phyloP scores from a whole-genome alignment of 1,140 invertebrate species.

The Meloidogyne exigua region DNA sequence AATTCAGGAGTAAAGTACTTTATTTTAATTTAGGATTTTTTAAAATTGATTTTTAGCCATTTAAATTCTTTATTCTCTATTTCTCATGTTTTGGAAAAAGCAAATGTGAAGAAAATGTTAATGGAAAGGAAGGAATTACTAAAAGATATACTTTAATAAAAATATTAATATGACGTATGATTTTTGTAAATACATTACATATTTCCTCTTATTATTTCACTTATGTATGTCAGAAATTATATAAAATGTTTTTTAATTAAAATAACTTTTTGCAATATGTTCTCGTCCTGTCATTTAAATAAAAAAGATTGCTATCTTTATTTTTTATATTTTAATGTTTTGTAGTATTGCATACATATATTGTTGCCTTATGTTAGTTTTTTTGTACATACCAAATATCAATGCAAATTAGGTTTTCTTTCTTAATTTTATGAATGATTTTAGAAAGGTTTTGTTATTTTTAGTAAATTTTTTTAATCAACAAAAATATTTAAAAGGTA shows the following conservation, averaged over 20 bases:
- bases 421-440: too few species aligned
- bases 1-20: background rate
- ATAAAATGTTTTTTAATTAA: background rate
- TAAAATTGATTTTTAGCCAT: background rate
- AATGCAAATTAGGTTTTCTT: too few species aligned
- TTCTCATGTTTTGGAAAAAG: slow-evolving; percentile 7
- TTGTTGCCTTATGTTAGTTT: background rate
- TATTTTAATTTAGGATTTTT: background rate
- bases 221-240: too few species aligned
- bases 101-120: slow-evolving; percentile 10
- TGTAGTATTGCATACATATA: background rate
- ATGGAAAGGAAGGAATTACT: slow-evolving; percentile 10
- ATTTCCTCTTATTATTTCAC: too few species aligned
- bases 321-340: background rate
- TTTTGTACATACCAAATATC: too few species aligned
- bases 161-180: too few species aligned
- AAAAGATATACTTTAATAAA: background rate
- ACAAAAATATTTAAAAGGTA: too few species aligned
- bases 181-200: too few species aligned
- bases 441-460: too few species aligned
- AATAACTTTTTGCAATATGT: background rate
- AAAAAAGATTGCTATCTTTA: slow-evolving; percentile 1
- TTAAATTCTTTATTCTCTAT: slow-evolving; percentile 1
- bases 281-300: background rate
- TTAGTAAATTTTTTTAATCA: too few species aligned